Conservation (phyloP, 2,888 invertebrate species). For the Neocrepidodera transversa region DNA sequence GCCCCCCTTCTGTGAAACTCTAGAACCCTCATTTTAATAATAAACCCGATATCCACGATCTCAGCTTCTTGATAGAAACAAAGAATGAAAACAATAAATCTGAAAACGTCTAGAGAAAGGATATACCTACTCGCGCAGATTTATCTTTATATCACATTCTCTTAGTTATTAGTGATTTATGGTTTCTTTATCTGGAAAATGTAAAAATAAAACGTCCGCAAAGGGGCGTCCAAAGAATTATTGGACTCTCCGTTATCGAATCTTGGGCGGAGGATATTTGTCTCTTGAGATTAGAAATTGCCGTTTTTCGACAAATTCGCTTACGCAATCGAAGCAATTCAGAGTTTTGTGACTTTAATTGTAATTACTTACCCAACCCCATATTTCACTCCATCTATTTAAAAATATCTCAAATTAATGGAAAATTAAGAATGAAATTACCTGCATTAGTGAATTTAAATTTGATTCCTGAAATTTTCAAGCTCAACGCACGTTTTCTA, state of each 20-base stretch:
- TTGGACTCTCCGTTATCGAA: conserved; percentile 37
- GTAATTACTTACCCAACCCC: conserved; percentile 36
- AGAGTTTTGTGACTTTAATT: conserved; percentile 38
- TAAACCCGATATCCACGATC: conserved; percentile 38
- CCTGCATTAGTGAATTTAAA: no score
- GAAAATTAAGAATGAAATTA: no score
- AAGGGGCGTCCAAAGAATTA: conserved; percentile 38
- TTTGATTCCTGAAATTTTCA: no score
- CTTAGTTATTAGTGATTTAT: conserved; percentile 50
- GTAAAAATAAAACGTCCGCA: conserved; percentile 43
- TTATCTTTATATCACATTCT: conserved; percentile 50
- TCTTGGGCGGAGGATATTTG: conserved; percentile 41
- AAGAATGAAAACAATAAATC: conserved; percentile 43
- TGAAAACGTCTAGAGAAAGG: conserved; percentile 30
- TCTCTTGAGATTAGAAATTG: conserved; percentile 46
- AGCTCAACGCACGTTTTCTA: no score
- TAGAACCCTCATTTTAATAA: conserved; percentile 37
- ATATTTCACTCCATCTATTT: no score
- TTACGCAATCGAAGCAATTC: conserved; percentile 45
- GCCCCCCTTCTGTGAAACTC: conserved; percentile 40
- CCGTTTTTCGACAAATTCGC: conserved; percentile 50
- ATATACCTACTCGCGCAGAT: conserved; percentile 46
- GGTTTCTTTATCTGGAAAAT: conserved; percentile 47
- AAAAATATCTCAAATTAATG: no score
- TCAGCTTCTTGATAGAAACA: conserved; percentile 37